phyloP scores from a whole-genome alignment of 2,797 vertebrate species.

The Gymnothorax javanicus region DNA sequence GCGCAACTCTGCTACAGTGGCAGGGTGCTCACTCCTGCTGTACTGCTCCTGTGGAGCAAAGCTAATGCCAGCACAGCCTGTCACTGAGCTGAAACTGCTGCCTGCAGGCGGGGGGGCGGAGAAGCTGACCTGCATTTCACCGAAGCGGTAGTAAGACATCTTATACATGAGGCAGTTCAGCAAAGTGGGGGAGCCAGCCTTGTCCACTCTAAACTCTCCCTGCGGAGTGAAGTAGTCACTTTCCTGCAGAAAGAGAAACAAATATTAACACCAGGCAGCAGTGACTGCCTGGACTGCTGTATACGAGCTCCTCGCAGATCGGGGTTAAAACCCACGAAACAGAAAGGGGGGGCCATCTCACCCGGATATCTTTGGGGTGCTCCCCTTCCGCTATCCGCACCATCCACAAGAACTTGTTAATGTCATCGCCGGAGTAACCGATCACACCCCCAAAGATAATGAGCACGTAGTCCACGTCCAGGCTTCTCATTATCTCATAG shows the following conservation, averaged over 20 bases:
- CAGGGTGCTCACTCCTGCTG: not conserved
- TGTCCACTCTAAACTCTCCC: constrained; percentile 97
- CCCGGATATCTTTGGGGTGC: constrained; percentile 98
- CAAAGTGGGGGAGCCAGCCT: constrained; percentile 94
- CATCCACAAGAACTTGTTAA: constrained; percentile 99
- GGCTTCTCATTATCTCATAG: constrained; percentile 93
- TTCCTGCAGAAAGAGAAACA: constrained; percentile 74
- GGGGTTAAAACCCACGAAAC: too few species aligned
- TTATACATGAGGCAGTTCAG: constrained; percentile 99
- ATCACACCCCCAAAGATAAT: constrained; percentile 98
- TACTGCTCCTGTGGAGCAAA: not conserved
- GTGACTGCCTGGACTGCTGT: not conserved
- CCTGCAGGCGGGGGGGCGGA: not conserved
- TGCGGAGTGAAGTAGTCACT: constrained; percentile 99
- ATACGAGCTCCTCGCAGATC: not conserved
- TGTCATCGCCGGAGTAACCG: constrained; percentile 97
- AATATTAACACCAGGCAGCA: not conserved
- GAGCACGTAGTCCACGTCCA: constrained; percentile 97
- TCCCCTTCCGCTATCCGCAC: constrained; percentile 98
- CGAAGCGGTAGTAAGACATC: constrained; percentile 99
- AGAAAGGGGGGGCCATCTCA: constrained; percentile 62
- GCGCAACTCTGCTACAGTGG: not conserved
- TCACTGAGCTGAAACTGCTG: not conserved
- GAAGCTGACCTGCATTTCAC: constrained; percentile 93
- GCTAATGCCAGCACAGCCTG: not conserved